Evolutionary conservation across 2,113 vertebrate species (phyloP).

Genomic region (Chunga burmeisteri): DNA sequence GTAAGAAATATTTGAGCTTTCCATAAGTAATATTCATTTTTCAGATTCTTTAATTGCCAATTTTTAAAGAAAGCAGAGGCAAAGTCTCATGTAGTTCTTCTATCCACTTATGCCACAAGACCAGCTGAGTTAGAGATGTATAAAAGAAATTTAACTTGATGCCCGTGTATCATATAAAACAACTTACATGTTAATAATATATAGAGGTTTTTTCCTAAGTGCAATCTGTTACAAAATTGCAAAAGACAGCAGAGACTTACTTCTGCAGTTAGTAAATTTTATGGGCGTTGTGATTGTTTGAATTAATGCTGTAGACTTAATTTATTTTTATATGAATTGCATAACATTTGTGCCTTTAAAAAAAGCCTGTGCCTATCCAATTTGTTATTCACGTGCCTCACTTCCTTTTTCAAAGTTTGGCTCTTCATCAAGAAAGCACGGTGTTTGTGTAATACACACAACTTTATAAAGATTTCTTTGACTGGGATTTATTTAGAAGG

Average conservation of each 20-base stretch:
- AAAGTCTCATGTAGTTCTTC: constrained; percentile 28
- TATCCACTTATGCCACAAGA: constrained; percentile 55
- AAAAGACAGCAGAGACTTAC: constrained; percentile 70
- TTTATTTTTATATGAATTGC: constrained; percentile 79
- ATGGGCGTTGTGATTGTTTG: constrained; percentile 72
- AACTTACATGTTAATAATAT: background rate
- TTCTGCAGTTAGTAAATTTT: constrained; percentile 73
- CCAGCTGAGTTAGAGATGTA: constrained; percentile 33
- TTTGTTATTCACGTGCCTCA: constrained; percentile 69
- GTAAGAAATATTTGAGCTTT: constrained; percentile 64
- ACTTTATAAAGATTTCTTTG: constrained; percentile 41
- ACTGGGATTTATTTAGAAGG: constrained; percentile 59
- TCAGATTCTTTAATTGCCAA: constrained; percentile 44
- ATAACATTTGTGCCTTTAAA: constrained; percentile 86
- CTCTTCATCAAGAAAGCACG: constrained; percentile 31
- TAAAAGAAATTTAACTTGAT: constrained; percentile 55
- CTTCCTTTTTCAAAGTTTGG: constrained; percentile 42
- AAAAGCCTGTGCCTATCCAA: constrained; percentile 73
- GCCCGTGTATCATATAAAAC: constrained; percentile 27
- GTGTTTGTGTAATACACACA: constrained; percentile 55
- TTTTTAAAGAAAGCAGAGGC: constrained; percentile 34
- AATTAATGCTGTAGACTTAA: constrained; percentile 79
- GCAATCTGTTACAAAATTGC: constrained; percentile 80
- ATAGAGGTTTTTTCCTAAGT: constrained; percentile 64
- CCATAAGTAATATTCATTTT: constrained; percentile 51